Evolutionary conservation across 2,797 vertebrate species (phyloP).

Genomic region (Acridotheres tristis): DNA sequence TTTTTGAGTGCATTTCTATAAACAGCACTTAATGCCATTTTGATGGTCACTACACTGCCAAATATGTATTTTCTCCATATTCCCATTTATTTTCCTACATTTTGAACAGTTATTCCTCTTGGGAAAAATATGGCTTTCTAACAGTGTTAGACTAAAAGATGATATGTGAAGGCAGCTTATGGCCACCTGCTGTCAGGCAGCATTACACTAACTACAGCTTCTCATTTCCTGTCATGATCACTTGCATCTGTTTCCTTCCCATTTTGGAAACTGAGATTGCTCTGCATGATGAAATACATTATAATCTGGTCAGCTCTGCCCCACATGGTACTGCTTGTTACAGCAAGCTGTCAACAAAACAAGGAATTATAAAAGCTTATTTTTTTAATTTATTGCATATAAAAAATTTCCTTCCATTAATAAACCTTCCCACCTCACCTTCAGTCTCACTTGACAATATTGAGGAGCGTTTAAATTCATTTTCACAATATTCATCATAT

Average conservation of each 20-base stretch:
- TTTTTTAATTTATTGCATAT: neutral
- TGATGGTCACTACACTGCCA: neutral
- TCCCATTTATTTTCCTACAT: neutral
- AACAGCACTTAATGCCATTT: neutral
- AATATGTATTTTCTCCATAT: neutral
- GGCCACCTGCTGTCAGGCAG: constrained; percentile 12
- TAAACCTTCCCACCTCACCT: neutral
- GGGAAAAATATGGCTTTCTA: neutral
- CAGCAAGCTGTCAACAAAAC: neutral
- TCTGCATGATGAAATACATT: neutral
- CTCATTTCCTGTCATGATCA: constrained; percentile 38
- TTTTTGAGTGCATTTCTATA: neutral
- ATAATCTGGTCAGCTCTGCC: neutral
- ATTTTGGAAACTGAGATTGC: neutral
- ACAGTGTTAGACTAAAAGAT: neutral
- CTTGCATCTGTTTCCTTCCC: constrained; percentile 31
- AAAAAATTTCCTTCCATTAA: neutral
- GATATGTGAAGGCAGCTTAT: neutral
- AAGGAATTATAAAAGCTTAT: neutral
- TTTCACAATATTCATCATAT: neutral
- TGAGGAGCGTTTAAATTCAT: neutral
- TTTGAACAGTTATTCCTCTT: neutral
- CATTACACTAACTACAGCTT: constrained; percentile 9
- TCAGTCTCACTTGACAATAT: neutral
- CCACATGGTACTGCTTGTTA: neutral